Percentiles rank a stretch among this genome's conserved stretches.
Conservation (phyloP, 2,888 invertebrate species). For the Andrena flavipes region DNA sequence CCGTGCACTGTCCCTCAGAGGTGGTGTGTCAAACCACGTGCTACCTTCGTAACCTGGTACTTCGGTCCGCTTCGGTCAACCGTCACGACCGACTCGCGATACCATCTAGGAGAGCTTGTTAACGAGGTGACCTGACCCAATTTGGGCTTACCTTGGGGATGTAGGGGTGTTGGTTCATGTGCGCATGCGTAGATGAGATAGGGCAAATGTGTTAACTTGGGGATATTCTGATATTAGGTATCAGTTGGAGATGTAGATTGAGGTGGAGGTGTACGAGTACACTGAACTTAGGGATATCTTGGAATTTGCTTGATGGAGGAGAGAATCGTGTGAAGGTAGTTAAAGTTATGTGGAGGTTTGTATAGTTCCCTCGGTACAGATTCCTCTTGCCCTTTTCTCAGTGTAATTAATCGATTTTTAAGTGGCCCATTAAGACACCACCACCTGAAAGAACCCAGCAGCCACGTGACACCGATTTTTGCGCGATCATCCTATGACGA, state of each 20-base stretch:
- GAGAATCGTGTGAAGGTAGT: background rate
- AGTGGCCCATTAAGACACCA: conserved; percentile 79
- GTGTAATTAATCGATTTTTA: conserved; percentile 83
- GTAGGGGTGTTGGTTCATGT: background rate
- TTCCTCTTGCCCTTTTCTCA: conserved; percentile 11
- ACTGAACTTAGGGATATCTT: background rate
- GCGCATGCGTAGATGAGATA: background rate
- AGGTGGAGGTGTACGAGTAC: too few species aligned
- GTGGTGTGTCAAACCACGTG: conserved; percentile 53
- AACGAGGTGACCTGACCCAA: background rate
- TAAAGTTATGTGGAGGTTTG: background rate
- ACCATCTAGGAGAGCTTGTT: background rate
- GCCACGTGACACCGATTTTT: conserved; percentile 71
- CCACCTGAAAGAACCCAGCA: conserved; percentile 48
- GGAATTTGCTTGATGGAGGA: background rate
- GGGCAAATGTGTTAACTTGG: background rate
- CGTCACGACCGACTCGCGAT: background rate
- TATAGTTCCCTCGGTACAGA: background rate
- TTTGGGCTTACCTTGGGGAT: background rate
- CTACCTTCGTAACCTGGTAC: conserved; percentile 35
- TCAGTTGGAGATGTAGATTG: too few species aligned
- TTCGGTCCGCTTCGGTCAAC: background rate
- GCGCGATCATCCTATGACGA: conserved; percentile 76
- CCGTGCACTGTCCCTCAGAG: conserved; percentile 45
- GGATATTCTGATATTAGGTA: background rate